phyloP scores from a whole-genome alignment of 2,113 vertebrate species.

The Dascyllus trimaculatus region DNA sequence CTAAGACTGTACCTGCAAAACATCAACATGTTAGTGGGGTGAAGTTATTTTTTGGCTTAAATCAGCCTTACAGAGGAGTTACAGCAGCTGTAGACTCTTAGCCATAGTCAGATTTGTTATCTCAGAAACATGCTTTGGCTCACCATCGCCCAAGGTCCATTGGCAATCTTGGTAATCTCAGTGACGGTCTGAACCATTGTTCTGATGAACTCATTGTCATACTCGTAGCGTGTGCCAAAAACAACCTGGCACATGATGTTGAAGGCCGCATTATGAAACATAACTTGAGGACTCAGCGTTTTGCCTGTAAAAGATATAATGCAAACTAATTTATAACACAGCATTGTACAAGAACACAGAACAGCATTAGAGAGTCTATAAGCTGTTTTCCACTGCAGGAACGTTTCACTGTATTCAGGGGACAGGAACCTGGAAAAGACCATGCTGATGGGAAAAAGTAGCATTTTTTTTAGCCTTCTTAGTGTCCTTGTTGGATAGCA shows the following conservation, averaged over 20 bases:
- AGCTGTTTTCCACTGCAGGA: no score
- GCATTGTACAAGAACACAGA: not conserved
- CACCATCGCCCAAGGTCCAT: conserved; percentile 78
- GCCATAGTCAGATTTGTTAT: not conserved
- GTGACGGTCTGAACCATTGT: conserved; percentile 57
- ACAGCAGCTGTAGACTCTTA: not conserved
- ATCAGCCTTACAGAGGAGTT: not conserved
- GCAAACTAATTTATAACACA: not conserved
- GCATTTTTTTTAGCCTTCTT: no score
- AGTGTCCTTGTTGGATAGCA: no score
- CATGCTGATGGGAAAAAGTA: no score
- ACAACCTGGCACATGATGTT: conserved; percentile 85
- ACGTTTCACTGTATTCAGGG: no score
- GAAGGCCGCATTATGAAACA: conserved; percentile 78
- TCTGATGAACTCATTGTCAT: conserved; percentile 71
- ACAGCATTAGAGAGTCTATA: no score
- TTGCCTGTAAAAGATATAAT: conserved; percentile 48
- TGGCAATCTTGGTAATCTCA: conserved; percentile 62
- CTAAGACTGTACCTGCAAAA: no score
- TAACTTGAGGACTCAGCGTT: conserved; percentile 43
- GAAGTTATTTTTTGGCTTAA: no score
- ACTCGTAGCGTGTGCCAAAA: conserved; percentile 81
- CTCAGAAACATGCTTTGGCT: conserved; percentile 33
- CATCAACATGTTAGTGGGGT: no score
- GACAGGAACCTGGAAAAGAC: no score